phyloP scores from a whole-genome alignment of 2,113 vertebrate genomes.

The Bufo gargarizans region DNA sequence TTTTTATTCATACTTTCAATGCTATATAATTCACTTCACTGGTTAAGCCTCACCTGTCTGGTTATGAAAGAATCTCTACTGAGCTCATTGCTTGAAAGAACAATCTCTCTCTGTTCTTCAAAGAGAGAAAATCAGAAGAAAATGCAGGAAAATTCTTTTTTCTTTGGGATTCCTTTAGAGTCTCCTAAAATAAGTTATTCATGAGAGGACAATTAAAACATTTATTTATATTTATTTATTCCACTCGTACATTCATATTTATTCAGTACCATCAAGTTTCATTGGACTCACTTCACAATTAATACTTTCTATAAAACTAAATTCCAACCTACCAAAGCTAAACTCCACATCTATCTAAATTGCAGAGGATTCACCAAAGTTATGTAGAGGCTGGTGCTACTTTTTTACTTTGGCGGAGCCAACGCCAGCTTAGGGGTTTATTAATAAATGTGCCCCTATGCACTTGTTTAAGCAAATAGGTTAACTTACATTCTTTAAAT shows the following conservation, averaged over 20 bases:
- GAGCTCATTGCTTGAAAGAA: conserved; percentile 54
- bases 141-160: conserved; percentile 3
- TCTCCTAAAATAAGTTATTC: conserved; percentile 30
- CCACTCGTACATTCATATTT: background rate
- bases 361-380: too few relatives aligned
- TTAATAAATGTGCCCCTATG: too few relatives aligned
- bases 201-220: background rate
- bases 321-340: background rate
- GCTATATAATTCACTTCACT: conserved; percentile 51
- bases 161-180: conserved; percentile 24
- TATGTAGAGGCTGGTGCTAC: too few relatives aligned
- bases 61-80: conserved; percentile 45
- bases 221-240: background rate
- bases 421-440: too few relatives aligned
- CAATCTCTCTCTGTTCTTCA: conserved; percentile 48
- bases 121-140: conserved; percentile 41
- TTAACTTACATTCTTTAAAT: too few relatives aligned
- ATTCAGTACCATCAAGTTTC: background rate
- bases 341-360: background rate
- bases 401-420: too few relatives aligned
- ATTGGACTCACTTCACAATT: background rate
- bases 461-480: too few relatives aligned
- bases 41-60: conserved; percentile 54
- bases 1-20: conserved; percentile 56
- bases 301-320: background rate